A percentile compares a stretch with the other conserved stretches of the same genome.
phyloP scores from a whole-genome alignment of 2,888 invertebrate genomes.

The Protonemura montana region DNA sequence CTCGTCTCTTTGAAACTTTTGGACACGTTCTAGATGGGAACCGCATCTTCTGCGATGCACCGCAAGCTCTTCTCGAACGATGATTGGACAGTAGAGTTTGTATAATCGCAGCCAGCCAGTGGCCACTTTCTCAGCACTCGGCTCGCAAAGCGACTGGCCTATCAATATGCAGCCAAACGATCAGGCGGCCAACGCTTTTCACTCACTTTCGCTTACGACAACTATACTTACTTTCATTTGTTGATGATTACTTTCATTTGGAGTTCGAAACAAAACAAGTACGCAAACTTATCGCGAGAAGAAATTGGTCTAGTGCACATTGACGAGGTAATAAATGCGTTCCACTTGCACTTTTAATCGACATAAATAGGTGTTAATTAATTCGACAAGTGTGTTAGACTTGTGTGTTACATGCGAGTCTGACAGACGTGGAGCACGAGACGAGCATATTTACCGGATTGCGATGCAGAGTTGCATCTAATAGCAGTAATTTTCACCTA shows the following conservation, averaged over 20 bases:
- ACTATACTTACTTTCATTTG: not conserved
- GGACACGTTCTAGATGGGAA: not conserved
- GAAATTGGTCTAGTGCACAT: slow-evolving; percentile 22
- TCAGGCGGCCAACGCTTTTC: not conserved
- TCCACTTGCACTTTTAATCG: slow-evolving; percentile 37
- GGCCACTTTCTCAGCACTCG: not conserved
- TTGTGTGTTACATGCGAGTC: not conserved
- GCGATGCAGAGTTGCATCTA: not conserved
- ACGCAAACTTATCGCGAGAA: not conserved
- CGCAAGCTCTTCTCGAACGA: not conserved
- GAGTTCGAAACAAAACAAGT: slow-evolving; percentile 25
- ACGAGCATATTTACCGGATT: not conserved
- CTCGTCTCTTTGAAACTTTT: not conserved
- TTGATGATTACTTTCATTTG: slow-evolving; percentile 39
- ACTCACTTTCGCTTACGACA: slow-evolving; percentile 17
- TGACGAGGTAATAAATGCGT: not conserved
- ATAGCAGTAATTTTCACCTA: not conserved
- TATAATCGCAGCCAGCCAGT: not conserved
- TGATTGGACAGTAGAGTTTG: not conserved
- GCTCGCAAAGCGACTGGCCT: not conserved
- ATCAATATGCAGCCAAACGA: slow-evolving; percentile 1
- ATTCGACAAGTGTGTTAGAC: not conserved
- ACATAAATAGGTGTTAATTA: slow-evolving; percentile 7
- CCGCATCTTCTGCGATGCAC: not conserved
- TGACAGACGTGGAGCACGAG: not conserved